These are phyloP conservation scores for Noctua comes DNA, from an alignment of 2,888 invertebrate genomes.

Conservation along the genomic window DNA sequence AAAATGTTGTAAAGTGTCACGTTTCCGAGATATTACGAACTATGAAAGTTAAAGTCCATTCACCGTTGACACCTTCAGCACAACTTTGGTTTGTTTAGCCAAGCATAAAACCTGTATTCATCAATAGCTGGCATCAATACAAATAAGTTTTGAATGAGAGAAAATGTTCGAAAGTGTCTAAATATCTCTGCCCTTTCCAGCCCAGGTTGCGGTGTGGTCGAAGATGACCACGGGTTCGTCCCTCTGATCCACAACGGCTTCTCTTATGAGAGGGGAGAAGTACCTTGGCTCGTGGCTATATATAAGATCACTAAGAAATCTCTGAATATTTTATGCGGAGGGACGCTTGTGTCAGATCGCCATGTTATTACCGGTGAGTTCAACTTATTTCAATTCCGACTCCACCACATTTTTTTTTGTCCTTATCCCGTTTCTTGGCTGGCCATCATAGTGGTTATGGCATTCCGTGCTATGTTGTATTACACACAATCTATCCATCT, in stretches of 20 bases:
- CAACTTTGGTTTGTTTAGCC: no score
- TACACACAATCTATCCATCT: not conserved
- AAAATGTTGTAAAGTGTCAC: no score
- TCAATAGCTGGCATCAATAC: no score
- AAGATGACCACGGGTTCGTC: not conserved
- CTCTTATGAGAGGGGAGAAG: constrained; percentile 85
- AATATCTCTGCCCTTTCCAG: no score
- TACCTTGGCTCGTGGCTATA: constrained; percentile 93
- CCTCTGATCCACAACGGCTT: not conserved
- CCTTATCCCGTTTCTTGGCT: not conserved
- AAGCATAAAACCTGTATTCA: no score
- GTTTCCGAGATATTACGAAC: no score
- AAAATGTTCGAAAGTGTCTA: no score
- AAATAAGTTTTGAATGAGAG: no score
- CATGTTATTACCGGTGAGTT: constrained; percentile 83
- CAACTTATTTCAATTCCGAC: no score
- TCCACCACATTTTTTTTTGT: not conserved
- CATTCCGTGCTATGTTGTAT: not conserved
- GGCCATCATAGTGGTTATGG: no score
- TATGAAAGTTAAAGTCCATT: no score
- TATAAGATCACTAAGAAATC: constrained; percentile 85
- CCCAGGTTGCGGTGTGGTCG: not conserved
- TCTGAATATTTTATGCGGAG: constrained; percentile 84
- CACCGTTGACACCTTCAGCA: no score
- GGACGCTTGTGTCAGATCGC: constrained; percentile 83